Evolutionary conservation across 2,113 vertebrate genomes (phyloP), one percentile per base, ranked within the genome.

Genomic region (Catagonus wagneri): DNA sequence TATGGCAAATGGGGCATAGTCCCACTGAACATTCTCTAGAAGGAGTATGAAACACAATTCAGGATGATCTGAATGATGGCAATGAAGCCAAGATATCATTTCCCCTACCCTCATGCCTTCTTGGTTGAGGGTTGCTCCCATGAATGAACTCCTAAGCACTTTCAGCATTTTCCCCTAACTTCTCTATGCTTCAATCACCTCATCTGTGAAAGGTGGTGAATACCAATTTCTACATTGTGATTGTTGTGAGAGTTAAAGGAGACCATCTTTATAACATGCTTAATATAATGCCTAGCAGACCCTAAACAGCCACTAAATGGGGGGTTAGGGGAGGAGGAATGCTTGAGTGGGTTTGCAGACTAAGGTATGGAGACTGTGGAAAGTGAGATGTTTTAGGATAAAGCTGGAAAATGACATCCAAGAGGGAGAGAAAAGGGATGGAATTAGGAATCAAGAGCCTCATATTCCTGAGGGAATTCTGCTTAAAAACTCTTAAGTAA

Each of bases 301-400:
- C 29, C 23, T 34, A 60, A 79, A 19, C 20, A n/a, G 22, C 68
- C 61, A 80, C 8, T 89, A 36, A 71, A 68, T n/a, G 63, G 54
- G 25, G 9, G 13, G 3, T 2, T 27, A 29, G 3, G 11, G 15
- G 12, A 75, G 91, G 29, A 44, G 17, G 13, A 52, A 16, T 27
- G 13, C 58, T 69, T 58, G 29, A 63, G 7, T 14, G 19, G 15
- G 27, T 90, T 13, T 87, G 32, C 8, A 96, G 69, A 87, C 44
- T 58, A 63, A 93, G 60, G 36, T 56, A 34, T 76, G 9, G 56
- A 90, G 11, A n/a, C 0, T 6, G 27, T 7, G 0, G 16, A 75
- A 80, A 84, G n/a, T n/a, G 44, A 90, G 36, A 76, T 72, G 52
- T 54, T 94, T 75, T 76, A 94, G 80, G 36, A 79, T 19, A n/a